phyloP scores from a whole-genome alignment of 1,140 invertebrate genomes.

The Eriocheir sinensis region DNA sequence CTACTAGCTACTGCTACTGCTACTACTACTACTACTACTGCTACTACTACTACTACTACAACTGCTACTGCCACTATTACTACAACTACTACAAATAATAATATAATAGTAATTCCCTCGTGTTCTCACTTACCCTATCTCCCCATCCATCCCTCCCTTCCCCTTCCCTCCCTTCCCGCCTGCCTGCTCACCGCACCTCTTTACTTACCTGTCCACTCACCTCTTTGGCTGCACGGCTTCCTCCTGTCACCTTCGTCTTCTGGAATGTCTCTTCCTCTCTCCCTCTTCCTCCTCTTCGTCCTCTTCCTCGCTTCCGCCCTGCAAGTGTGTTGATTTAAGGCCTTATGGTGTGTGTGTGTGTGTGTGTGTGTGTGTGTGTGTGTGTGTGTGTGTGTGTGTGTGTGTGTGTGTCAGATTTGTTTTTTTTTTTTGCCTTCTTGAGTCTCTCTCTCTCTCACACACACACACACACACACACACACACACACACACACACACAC shows the following conservation, averaged over 20 bases:
- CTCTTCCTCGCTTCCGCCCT: background rate
- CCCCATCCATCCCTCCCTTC: background rate
- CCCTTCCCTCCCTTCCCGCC: background rate
- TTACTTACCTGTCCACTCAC: background rate
- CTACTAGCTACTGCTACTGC: too few relatives aligned
- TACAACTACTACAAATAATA: too few relatives aligned
- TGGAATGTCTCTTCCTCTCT: background rate
- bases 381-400: constrained; percentile 19
- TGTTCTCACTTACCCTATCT: background rate
- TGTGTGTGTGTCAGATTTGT: background rate
- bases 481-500: too few relatives aligned
- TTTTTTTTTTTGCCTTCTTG: background rate
- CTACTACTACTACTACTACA: background rate
- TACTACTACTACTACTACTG: too few relatives aligned
- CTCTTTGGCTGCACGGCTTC: background rate
- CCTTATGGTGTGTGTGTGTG: background rate
- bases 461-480: too few relatives aligned
- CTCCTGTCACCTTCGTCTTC: background rate
- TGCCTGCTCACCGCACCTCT: background rate
- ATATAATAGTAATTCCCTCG: too few relatives aligned
- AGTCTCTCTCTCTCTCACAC: background rate
- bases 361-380: constrained; percentile 22
- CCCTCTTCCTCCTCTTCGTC: too few relatives aligned
- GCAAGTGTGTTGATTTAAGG: background rate
- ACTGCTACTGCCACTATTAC: background rate